Evolutionary conservation across 1,140 invertebrate genomes (phyloP).

Genomic region (Heterodera carotae): DNA sequence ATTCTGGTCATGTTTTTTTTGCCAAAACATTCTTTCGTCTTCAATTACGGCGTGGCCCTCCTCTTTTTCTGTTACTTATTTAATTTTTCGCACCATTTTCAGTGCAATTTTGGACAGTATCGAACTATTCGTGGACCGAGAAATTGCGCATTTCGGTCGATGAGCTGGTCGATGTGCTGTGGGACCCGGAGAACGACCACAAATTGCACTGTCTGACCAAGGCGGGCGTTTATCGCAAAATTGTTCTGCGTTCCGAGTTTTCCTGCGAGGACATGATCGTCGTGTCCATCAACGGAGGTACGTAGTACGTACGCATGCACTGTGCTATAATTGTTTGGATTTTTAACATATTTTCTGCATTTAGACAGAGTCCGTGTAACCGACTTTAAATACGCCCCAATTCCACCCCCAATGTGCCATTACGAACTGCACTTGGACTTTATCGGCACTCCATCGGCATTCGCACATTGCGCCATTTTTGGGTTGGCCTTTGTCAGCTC

Average conservation of each 20-base stretch:
- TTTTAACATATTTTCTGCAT: constrained; percentile 39
- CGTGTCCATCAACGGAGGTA: constrained; percentile 77
- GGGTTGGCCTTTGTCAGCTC: constrained; percentile 35
- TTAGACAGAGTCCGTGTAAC: constrained; percentile 74
- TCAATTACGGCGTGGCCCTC: too few species aligned
- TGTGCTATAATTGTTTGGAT: constrained; percentile 32
- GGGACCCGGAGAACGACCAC: constrained; percentile 28
- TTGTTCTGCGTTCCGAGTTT: constrained; percentile 41
- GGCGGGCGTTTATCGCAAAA: constrained; percentile 30
- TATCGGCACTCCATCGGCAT: constrained; percentile 11
- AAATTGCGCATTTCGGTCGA: constrained; percentile 71
- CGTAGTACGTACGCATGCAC: too few species aligned
- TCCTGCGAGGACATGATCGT: constrained; percentile 71
- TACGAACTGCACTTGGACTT: constrained; percentile 70
- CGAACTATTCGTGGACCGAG: constrained; percentile 87
- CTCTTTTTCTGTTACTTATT: too few species aligned
- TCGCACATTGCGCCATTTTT: constrained; percentile 10
- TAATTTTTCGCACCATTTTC: constrained; percentile 22
- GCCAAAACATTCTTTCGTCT: too few species aligned
- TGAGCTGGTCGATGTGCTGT: constrained; percentile 24
- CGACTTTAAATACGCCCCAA: constrained; percentile 73
- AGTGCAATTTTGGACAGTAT: constrained; percentile 78
- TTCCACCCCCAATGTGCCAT: constrained; percentile 82
- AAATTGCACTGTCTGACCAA: constrained; percentile 39
- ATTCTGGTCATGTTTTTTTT: constrained; percentile 21